Conservation (phyloP, 2,888 invertebrate species). For the Limnephilus auricula region DNA sequence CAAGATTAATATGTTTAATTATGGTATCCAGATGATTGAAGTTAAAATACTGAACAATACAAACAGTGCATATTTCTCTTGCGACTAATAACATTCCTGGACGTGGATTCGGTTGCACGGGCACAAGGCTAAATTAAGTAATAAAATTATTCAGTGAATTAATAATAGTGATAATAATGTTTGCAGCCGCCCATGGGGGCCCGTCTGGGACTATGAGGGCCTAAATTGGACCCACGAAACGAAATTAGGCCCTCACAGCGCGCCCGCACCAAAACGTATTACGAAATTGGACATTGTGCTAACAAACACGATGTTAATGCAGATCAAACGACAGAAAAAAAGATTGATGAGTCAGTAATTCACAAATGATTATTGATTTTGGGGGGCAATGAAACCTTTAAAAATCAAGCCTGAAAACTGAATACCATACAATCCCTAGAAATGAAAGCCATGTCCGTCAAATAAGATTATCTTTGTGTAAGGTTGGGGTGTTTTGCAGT, state of each 20-base stretch:
- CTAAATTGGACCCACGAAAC: conserved; percentile 53
- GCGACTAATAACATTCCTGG: neutral
- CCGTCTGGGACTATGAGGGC: conserved; percentile 51
- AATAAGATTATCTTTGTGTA: too few species aligned
- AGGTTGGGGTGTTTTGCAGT: too few species aligned
- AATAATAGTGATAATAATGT: conserved; percentile 53
- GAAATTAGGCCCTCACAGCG: conserved; percentile 3
- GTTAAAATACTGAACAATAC: neutral
- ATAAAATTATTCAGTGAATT: conserved; percentile 59
- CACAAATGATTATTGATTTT: neutral
- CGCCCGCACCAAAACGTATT: conserved; percentile 32
- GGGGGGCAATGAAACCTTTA: neutral
- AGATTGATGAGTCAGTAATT: neutral
- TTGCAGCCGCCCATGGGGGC: conserved; percentile 42
- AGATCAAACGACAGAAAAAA: neutral
- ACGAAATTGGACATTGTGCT: neutral
- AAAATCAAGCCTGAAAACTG: neutral
- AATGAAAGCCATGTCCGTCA: neutral
- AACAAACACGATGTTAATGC: neutral
- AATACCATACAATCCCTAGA: neutral
- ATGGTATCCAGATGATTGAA: neutral
- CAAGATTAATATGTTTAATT: too few species aligned
- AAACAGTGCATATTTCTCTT: neutral
- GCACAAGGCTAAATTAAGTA: conserved; percentile 53
- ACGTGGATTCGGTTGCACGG: neutral